Percentiles rank a stretch among this genome's conserved stretches.
Conservation (phyloP, 2,888 invertebrate genomes). For the Himalopsyche kuldschensis region DNA sequence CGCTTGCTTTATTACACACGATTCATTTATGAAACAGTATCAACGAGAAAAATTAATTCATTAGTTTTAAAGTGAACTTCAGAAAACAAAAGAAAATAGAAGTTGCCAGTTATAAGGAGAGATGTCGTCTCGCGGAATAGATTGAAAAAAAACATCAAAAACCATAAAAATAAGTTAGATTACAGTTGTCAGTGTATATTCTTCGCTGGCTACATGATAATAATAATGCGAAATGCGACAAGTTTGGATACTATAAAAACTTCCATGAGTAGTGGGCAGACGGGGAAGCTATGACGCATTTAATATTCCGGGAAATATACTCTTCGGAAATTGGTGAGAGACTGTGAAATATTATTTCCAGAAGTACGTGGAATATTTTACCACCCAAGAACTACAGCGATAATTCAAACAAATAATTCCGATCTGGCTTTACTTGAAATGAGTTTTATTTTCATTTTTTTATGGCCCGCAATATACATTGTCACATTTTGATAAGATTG, state of each 20-base stretch:
- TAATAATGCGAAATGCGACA: slow-evolving; percentile 3
- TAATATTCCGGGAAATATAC: neutral
- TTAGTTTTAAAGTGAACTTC: neutral
- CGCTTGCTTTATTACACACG: neutral
- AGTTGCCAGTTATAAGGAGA: neutral
- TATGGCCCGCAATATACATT: too few species aligned
- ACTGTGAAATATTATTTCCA: neutral
- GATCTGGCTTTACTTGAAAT: neutral
- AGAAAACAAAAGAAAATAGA: neutral
- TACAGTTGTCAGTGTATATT: slow-evolving; percentile 11
- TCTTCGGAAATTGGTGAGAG: neutral
- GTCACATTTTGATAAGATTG: too few species aligned
- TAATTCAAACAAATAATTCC: neutral
- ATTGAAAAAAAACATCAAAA: slow-evolving; percentile 20
- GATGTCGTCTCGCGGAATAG: neutral
- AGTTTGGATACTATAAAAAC: slow-evolving; percentile 12
- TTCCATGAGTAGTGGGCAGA: neutral
- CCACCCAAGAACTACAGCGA: neutral
- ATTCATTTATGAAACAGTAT: neutral
- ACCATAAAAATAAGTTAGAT: slow-evolving; percentile 1
- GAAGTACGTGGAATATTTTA: neutral
- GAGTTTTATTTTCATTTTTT: too few species aligned
- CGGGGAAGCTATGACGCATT: neutral
- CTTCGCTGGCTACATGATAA: neutral
- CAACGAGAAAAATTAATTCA: neutral